phyloP scores from a whole-genome alignment of 2,113 vertebrate genomes.

The Lipophrys pholis region DNA sequence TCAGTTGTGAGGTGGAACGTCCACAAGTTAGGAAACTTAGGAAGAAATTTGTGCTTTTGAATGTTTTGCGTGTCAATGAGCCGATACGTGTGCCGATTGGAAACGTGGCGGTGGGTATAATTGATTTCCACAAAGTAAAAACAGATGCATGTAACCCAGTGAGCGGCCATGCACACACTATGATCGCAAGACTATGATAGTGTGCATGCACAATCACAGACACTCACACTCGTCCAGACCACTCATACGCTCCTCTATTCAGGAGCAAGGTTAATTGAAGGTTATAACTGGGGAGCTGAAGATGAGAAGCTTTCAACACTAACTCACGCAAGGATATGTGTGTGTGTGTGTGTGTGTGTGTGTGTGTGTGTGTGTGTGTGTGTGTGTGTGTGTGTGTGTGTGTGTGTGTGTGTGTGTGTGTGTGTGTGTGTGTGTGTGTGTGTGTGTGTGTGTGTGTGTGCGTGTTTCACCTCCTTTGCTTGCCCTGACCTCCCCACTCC shows the following conservation, averaged over 20 bases:
- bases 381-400: slow-evolving; percentile 24
- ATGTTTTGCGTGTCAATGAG: slow-evolving; percentile 73
- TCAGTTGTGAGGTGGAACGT: slow-evolving; percentile 26
- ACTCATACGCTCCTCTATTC: slow-evolving; percentile 68
- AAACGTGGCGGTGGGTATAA: slow-evolving; percentile 52
- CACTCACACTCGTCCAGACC: slow-evolving; percentile 49
- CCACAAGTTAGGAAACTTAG: slow-evolving; percentile 59
- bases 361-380: slow-evolving; percentile 25
- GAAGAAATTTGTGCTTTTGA: slow-evolving; percentile 66
- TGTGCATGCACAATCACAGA: slow-evolving; percentile 43
- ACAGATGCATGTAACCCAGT: slow-evolving; percentile 61
- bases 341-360: slow-evolving; percentile 13
- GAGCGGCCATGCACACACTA: slow-evolving; percentile 6
- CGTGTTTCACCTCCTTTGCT: slow-evolving; percentile 40
- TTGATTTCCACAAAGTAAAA: slow-evolving; percentile 74
- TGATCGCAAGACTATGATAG: slow-evolving; percentile 49
- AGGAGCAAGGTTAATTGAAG: slow-evolving; percentile 83
- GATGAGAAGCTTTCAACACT: slow-evolving; percentile 63
- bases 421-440: slow-evolving; percentile 12
- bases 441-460: slow-evolving; percentile 24
- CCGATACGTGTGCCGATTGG: slow-evolving; percentile 42
- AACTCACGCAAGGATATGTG: slow-evolving; percentile 9
- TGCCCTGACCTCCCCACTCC: slow-evolving; percentile 55
- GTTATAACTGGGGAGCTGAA: slow-evolving; percentile 71
- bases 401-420: slow-evolving; percentile 5